Evolutionary conservation across 2,888 invertebrate genomes (phyloP), one percentile per base, ranked within the genome.

Genomic region (Agrotis clavis): DNA sequence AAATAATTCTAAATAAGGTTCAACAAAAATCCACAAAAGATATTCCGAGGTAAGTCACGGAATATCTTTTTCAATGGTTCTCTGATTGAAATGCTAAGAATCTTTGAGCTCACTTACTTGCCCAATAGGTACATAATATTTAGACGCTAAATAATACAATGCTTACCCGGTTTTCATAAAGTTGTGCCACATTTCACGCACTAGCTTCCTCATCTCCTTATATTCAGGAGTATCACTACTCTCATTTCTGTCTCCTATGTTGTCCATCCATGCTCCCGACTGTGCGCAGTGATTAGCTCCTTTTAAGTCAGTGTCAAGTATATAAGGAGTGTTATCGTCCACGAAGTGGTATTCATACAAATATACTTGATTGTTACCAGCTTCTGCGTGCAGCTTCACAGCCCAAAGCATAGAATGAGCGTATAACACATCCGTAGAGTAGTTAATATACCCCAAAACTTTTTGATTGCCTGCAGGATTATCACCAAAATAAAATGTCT

Each of bases 401-500:
- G 90, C 84, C 69, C 87, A 76, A 14, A 91, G 57, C 7, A 85
- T 86, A 1, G 90, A 74, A 74, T 88, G 87, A 0, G 80, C 82
- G 67, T 92, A 92, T 16, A 82, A 25, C 2, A 87, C 67, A 95
- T 97, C 96, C 4, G 90, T 81, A 51, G 88, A 91, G 64, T 86
- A 93, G 72, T 93, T 82, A 0, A 93, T 79, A 48, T 86, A 93
- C 3, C 67, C 61, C 16, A 90, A 70, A 71, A 92, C 74, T 51
- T 78, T 88, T 4, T 87, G 80, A 14, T 87, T 81, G 6, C 70
- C 80, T 0, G 93, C 77, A 0, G 82, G 73, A 57, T 89, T 75
- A 4, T 87, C 72, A 13, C 90, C 91, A 77, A 92, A 92, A 76
- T 90, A 92, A 83, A 88, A 91, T 18, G 86, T 54, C 63, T 90